Conservation (phyloP, 1,140 invertebrate genomes). For the Onthophagus taurus region DNA sequence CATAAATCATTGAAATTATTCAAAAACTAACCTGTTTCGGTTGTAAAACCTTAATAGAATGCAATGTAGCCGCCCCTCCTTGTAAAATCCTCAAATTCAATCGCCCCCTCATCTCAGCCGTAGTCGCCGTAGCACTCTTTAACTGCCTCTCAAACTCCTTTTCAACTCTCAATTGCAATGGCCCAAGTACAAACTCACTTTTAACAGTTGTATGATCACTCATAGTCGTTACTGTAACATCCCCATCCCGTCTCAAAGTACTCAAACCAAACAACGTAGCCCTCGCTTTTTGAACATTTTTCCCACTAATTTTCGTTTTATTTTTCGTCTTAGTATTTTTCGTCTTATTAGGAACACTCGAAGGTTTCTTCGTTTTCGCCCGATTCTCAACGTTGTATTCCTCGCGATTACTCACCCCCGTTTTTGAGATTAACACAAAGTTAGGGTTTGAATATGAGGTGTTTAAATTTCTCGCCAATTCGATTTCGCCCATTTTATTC, state of each 20-base stretch:
- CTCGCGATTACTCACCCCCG: not conserved
- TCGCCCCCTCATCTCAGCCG: constrained; percentile 73
- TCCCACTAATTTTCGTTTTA: constrained; percentile 40
- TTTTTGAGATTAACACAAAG: constrained; percentile 33
- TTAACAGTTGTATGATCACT: constrained; percentile 68
- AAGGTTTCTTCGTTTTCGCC: constrained; percentile 18
- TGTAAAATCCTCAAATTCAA: constrained; percentile 65
- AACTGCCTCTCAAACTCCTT: constrained; percentile 70
- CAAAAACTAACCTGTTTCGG: constrained; percentile 62
- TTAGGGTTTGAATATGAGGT: constrained; percentile 27
- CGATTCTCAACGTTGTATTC: constrained; percentile 10
- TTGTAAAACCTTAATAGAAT: constrained; percentile 72
- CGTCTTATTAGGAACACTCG: constrained; percentile 20
- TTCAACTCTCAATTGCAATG: constrained; percentile 67
- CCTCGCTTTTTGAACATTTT: constrained; percentile 53
- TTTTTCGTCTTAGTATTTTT: constrained; percentile 24
- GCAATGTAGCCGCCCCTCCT: constrained; percentile 64
- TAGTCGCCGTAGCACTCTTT: constrained; percentile 73
- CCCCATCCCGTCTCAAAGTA: constrained; percentile 61
- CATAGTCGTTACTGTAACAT: constrained; percentile 70
- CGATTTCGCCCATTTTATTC: constrained; percentile 27
- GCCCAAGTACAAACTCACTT: constrained; percentile 69
- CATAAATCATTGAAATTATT: too few species aligned
- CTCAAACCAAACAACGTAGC: constrained; percentile 71
- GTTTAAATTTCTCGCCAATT: constrained; percentile 20